Evolutionary conservation across 2,888 invertebrate genomes (phyloP).

Genomic region (Apamea epomidion): DNA sequence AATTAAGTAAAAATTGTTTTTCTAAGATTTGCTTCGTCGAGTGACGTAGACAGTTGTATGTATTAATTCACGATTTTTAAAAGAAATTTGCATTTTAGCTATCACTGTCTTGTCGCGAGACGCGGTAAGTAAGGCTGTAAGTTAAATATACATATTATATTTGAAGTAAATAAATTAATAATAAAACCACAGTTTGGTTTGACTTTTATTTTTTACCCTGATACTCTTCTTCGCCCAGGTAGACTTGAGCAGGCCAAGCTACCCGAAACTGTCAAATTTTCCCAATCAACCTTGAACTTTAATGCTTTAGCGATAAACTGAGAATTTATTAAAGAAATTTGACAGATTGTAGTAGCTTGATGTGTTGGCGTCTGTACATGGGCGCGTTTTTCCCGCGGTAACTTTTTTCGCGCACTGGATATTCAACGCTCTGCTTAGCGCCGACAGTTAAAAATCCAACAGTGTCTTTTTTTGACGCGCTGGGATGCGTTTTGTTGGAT

Average conservation of each 20-base stretch:
- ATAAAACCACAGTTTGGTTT: conserved; percentile 77
- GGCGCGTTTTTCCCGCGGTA: too few relatives aligned
- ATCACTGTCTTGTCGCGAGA: conserved; percentile 63
- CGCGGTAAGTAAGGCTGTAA: conserved; percentile 85
- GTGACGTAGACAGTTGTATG: conserved; percentile 69
- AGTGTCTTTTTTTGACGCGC: too few relatives aligned
- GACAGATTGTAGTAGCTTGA: too few relatives aligned
- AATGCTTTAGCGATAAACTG: too few relatives aligned
- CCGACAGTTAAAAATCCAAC: too few relatives aligned
- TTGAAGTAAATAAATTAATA: conserved; percentile 90
- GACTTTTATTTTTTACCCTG: conserved; percentile 69
- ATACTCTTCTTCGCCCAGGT: not conserved
- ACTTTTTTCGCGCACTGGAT: too few relatives aligned
- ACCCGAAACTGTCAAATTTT: too few relatives aligned
- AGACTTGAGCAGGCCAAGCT: not conserved
- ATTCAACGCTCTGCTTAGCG: too few relatives aligned
- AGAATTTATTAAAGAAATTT: too few relatives aligned
- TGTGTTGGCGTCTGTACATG: too few relatives aligned
- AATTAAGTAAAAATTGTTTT: conserved; percentile 77
- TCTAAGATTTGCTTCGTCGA: conserved; percentile 77
- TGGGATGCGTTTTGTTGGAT: too few relatives aligned
- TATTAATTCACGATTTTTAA: conserved; percentile 65
- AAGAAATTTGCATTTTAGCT: conserved; percentile 67
- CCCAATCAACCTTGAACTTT: too few relatives aligned
- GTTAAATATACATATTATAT: conserved; percentile 91